Percentiles rank a stretch among this genome's conserved stretches.
These are phyloP conservation scores for Hippocampus abdominalis DNA, from an alignment of 2,113 vertebrate genomes.

Conservation along the genomic window DNA sequence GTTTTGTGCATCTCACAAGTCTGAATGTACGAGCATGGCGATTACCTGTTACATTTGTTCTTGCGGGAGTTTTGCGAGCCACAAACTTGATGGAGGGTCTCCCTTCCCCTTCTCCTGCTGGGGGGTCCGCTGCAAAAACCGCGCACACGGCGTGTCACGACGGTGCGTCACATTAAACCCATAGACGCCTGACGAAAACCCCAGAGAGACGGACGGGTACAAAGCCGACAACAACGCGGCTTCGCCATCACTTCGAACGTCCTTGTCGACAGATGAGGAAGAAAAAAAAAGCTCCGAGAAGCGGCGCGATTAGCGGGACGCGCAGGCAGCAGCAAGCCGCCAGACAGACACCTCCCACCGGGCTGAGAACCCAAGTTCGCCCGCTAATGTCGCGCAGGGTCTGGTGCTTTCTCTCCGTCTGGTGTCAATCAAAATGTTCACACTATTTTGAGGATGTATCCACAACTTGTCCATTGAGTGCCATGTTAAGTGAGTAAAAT, in stretches of 20 bases:
- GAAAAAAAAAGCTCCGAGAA: background rate
- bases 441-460: background rate
- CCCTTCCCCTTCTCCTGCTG: constrained; percentile 41
- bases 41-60: constrained; percentile 49
- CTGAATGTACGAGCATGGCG: background rate
- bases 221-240: constrained; percentile 22
- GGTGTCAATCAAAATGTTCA: constrained; percentile 34
- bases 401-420: constrained; percentile 29
- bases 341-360: constrained; percentile 47
- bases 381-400: constrained; percentile 39
- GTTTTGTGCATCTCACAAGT: background rate
- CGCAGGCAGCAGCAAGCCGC: constrained; percentile 31
- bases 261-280: background rate
- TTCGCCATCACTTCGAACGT: background rate
- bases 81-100: constrained; percentile 36
- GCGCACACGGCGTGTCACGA: constrained; percentile 34
- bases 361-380: constrained; percentile 47
- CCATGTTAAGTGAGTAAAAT: constrained; percentile 17
- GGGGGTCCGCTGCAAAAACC: constrained; percentile 38
- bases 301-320: constrained; percentile 8
- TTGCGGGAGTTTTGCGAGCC: constrained; percentile 3
- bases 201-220: constrained; percentile 6
- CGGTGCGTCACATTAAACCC: constrained; percentile 64
- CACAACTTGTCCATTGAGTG: background rate
- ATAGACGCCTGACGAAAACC: constrained; percentile 49